Evolutionary conservation across 1,140 invertebrate genomes (phyloP).

Genomic region (Spodoptera frugiperda): DNA sequence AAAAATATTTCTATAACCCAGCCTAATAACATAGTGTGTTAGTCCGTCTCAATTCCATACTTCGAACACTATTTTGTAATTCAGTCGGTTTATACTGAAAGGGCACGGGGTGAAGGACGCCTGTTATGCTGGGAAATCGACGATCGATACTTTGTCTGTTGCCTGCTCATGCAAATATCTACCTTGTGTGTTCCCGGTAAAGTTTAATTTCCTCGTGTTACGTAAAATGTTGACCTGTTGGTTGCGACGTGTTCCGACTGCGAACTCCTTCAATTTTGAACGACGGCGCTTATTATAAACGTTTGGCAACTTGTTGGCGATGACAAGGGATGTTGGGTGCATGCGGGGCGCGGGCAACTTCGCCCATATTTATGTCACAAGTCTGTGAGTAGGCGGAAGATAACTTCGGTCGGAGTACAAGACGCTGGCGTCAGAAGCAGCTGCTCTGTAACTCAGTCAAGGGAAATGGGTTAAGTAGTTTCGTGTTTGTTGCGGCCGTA

Average conservation of each 20-base stretch:
- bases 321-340: conserved; percentile 31
- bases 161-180: conserved; percentile 1
- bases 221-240: conserved; percentile 46
- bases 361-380: conserved; percentile 25
- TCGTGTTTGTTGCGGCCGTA: conserved; percentile 7
- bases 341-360: neutral
- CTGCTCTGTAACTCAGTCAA: conserved; percentile 33
- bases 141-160: conserved; percentile 69
- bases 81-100: conserved; percentile 62
- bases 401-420: conserved; percentile 19
- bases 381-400: neutral
- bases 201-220: neutral
- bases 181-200: conserved; percentile 3
- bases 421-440: conserved; percentile 6
- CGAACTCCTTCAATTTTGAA: conserved; percentile 51
- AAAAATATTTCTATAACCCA: conserved; percentile 36
- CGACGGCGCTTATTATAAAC: conserved; percentile 36
- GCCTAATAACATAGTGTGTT: conserved; percentile 11
- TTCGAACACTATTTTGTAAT: conserved; percentile 47
- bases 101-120: conserved; percentile 80
- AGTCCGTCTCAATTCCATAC: conserved; percentile 26
- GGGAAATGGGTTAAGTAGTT: conserved; percentile 33
- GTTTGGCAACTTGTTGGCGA: conserved; percentile 45
- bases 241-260: conserved; percentile 44
- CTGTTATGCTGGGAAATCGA: conserved; percentile 52